A percentile compares a stretch with the other conserved stretches of the same genome.
Conservation (phyloP, 2,888 invertebrate species). For the Mayetiola destructor region DNA sequence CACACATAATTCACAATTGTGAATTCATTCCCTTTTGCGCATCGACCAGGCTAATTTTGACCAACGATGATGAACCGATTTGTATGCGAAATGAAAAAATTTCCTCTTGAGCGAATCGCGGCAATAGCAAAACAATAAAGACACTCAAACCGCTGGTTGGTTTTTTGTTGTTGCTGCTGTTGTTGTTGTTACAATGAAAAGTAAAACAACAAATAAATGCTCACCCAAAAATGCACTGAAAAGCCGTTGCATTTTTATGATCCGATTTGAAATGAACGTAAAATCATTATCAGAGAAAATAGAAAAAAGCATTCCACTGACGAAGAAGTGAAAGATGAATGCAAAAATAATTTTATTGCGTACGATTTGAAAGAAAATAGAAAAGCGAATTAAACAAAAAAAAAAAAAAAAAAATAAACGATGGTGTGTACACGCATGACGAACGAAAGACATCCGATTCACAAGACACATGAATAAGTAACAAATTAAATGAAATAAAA, state of each 20-base stretch:
- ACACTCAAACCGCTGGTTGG: too few species aligned
- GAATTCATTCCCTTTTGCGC: not conserved
- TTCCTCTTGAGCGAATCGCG: slow-evolving; percentile 10
- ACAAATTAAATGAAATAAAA: too few species aligned
- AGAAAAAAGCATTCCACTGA: too few species aligned
- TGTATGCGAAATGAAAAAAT: not conserved
- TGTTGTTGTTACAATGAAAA: too few species aligned
- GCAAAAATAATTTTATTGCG: too few species aligned
- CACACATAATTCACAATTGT: not conserved
- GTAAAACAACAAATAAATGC: not conserved
- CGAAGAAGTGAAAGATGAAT: too few species aligned
- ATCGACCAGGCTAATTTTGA: not conserved
- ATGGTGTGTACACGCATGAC: slow-evolving; percentile 3
- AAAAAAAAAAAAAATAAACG: not conserved
- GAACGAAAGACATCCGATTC: not conserved
- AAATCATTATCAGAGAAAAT: too few species aligned
- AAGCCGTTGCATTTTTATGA: not conserved
- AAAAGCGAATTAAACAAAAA: not conserved
- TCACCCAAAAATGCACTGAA: not conserved
- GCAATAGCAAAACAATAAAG: slow-evolving; percentile 11
- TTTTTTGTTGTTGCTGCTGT: too few species aligned
- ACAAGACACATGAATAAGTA: not conserved
- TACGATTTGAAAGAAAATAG: too few species aligned
- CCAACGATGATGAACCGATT: not conserved
- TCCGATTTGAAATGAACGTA: not conserved